Evolutionary conservation across 2,797 vertebrate genomes (phyloP).

Genomic region (Megalops cyprinoides): DNA sequence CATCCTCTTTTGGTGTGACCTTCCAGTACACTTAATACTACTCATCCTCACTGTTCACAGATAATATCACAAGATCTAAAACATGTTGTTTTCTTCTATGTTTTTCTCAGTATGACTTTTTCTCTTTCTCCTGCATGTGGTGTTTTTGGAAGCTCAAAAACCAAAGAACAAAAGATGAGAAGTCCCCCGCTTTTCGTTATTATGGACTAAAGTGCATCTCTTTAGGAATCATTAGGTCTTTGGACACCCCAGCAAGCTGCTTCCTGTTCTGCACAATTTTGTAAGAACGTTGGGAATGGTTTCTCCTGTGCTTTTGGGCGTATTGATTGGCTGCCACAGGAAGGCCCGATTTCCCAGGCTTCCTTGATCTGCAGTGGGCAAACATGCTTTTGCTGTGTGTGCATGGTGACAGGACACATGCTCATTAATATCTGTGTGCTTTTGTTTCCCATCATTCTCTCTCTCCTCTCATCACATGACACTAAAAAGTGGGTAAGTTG

Average conservation of each 20-base stretch:
- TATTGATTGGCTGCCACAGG: not conserved
- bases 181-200: not conserved
- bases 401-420: constrained; percentile 46
- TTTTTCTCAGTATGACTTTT: not conserved
- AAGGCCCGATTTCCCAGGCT: not conserved
- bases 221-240: not conserved
- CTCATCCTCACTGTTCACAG: too few relatives aligned
- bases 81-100: too few relatives aligned
- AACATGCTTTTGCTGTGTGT: not conserved
- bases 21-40: too few relatives aligned
- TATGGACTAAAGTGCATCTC: not conserved
- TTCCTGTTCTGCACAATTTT: not conserved
- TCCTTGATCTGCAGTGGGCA: constrained; percentile 10
- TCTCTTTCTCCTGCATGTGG: constrained; percentile 45
- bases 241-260: not conserved
- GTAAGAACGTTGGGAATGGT: constrained; percentile 39
- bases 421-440: constrained; percentile 84
- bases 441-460: constrained; percentile 84
- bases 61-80: too few relatives aligned
- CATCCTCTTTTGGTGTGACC: not conserved
- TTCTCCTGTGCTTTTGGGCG: constrained; percentile 41
- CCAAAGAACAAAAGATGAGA: not conserved
- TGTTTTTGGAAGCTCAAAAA: constrained; percentile 3
- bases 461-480: constrained; percentile 81
- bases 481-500: constrained; percentile 97